Evolutionary conservation across 1,140 invertebrate species (phyloP), one percentile per base, ranked within the genome.

Genomic region (Caenorhabditis inopinata): DNA sequence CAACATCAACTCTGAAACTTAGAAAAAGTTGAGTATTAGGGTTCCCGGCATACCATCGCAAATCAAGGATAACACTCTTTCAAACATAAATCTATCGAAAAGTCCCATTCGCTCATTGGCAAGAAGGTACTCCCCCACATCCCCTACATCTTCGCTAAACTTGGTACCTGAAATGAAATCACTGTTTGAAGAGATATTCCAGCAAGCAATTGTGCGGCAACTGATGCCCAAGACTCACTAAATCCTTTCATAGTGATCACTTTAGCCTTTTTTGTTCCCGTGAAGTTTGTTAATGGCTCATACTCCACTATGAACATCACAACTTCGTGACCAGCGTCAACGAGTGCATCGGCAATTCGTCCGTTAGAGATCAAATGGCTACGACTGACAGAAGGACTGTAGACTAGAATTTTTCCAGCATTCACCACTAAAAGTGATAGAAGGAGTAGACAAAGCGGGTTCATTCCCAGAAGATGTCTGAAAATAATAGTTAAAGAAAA

Each of bases 1-100:
- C 1, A 16, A 16, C 74, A 83, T 82, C 3, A 83, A 23, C 9
- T 53, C 81, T 82, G 46, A 29, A 82, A 81, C n/a, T 29, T 48
- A 12, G 16, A 1, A 11, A n/a, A 80, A 42, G 45, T 42, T 29
- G 6, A 1, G 14, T 25, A 35, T 25, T n/a, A 76, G 76, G 21
- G 45, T 6, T 5, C 1, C 62, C 21, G 0, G 21, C 76, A 5
- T n/a, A 82, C 80, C 42, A 35, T 82, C 75, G 42, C 80, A 82
- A 27, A 82, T 51, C 16, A 6, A 2, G 16, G 58, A 14, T n/a
- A 82, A 18, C 16, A 38, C 11, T 5, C 74, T 21, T 27, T 82
- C 80, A 32, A 74, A 82, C 46, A 14, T 42, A 3, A 45, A 14
- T 27, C 80, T 47, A 9, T 82, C 80, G 25, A 23, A 18, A 25